A percentile compares a stretch with the other conserved stretches of the same genome.
These are phyloP conservation scores for Eriosoma lanigerum DNA, from an alignment of 1,140 invertebrate species.

Conservation along the genomic window DNA sequence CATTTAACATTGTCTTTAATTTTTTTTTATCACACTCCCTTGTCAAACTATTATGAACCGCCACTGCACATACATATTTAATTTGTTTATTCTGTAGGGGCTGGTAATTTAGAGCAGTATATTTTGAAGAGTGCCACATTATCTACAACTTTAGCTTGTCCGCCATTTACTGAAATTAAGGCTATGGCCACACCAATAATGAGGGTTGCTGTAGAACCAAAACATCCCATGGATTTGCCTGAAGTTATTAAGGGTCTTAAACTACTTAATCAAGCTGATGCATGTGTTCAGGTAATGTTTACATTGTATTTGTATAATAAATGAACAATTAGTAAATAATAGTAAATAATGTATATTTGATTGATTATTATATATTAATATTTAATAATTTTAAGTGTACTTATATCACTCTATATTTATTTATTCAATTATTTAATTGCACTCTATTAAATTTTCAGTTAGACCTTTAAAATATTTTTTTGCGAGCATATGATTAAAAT, in stretches of 20 bases:
- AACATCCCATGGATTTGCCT: constrained; percentile 76
- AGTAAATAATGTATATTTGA: neutral
- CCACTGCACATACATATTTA: neutral
- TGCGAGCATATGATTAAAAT: constrained; percentile 30
- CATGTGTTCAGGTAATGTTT: constrained; percentile 72
- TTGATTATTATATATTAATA: neutral
- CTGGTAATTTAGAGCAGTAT: constrained; percentile 79
- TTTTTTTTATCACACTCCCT: no score
- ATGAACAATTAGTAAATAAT: neutral
- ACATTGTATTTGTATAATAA: neutral
- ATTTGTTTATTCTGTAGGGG: constrained; percentile 64
- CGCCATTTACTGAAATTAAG: constrained; percentile 84
- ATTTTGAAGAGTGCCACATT: constrained; percentile 89
- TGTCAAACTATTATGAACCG: no score
- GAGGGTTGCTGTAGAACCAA: constrained; percentile 91
- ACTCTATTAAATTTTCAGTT: neutral
- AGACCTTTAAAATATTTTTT: constrained; percentile 34
- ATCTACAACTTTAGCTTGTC: constrained; percentile 80
- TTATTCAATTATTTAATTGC: no score
- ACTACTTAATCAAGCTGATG: constrained; percentile 88
- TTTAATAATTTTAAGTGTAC: neutral
- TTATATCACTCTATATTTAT: constrained; percentile 5
- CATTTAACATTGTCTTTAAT: no score
- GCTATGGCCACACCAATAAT: constrained; percentile 84
- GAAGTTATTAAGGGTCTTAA: constrained; percentile 75